These are phyloP conservation scores for Dyspetes luteomarginatus DNA, from an alignment of 2,888 invertebrate genomes.

Conservation along the genomic window DNA sequence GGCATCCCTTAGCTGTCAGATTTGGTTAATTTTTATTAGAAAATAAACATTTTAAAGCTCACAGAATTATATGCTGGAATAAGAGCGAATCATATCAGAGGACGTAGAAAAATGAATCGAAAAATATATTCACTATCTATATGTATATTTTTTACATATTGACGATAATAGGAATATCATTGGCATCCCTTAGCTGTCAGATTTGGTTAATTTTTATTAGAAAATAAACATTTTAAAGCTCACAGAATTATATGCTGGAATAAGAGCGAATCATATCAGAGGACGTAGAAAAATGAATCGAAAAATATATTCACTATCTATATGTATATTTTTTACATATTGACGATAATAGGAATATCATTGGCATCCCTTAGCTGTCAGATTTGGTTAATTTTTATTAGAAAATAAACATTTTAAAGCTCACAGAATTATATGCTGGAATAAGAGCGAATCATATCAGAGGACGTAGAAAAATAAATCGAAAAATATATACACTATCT, in stretches of 20 bases:
- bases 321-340: not conserved
- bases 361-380: not conserved
- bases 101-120: constrained; percentile 35
- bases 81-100: constrained; percentile 52
- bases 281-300: constrained; percentile 34
- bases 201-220: not conserved
- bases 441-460: too few relatives aligned
- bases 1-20: not conserved
- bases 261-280: constrained; percentile 53
- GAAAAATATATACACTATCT: too few relatives aligned
- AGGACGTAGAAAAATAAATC: too few relatives aligned
- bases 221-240: not conserved
- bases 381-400: not conserved
- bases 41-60: not conserved
- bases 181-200: not conserved
- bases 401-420: not conserved
- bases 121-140: not conserved
- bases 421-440: not conserved
- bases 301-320: not conserved
- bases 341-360: not conserved
- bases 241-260: not conserved
- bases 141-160: not conserved
- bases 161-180: not conserved
- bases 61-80: not conserved
- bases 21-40: not conserved